These are phyloP conservation scores for Scopus umbretta DNA, from an alignment of 2,113 vertebrate species.

Conservation along the genomic window DNA sequence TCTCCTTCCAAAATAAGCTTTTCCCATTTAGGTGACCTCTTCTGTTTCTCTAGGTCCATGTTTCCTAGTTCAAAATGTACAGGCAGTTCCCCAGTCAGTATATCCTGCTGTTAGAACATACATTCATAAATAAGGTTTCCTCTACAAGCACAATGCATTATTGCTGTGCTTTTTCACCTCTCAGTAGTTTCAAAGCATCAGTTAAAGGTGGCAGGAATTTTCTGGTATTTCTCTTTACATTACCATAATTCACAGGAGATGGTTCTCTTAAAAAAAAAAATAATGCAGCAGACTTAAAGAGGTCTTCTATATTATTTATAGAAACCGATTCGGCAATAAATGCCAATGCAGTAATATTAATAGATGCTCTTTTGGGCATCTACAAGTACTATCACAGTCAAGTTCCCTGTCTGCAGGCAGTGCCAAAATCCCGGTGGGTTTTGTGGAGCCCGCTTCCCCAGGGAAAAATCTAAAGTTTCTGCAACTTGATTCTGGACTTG, in stretches of 20 bases:
- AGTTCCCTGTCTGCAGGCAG: neutral
- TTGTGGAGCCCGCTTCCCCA: neutral
- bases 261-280: neutral
- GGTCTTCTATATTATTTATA: constrained; percentile 13
- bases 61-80: neutral
- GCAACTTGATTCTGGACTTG: neutral
- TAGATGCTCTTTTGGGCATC: neutral
- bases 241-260: neutral
- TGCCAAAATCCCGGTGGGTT: neutral
- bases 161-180: neutral
- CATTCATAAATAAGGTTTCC: neutral
- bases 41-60: neutral
- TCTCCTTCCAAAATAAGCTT: neutral
- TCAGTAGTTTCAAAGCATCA: neutral
- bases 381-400: neutral
- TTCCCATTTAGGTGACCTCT: neutral
- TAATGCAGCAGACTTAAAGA: neutral
- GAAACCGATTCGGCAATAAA: neutral
- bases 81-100: neutral
- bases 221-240: neutral
- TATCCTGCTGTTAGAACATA: neutral
- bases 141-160: neutral
- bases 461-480: neutral
- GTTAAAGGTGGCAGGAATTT: neutral
- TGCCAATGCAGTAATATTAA: neutral